Evolutionary conservation across 2,888 invertebrate genomes (phyloP), one percentile per base, ranked within the genome.

Genomic region (Ochropacha duplaris): DNA sequence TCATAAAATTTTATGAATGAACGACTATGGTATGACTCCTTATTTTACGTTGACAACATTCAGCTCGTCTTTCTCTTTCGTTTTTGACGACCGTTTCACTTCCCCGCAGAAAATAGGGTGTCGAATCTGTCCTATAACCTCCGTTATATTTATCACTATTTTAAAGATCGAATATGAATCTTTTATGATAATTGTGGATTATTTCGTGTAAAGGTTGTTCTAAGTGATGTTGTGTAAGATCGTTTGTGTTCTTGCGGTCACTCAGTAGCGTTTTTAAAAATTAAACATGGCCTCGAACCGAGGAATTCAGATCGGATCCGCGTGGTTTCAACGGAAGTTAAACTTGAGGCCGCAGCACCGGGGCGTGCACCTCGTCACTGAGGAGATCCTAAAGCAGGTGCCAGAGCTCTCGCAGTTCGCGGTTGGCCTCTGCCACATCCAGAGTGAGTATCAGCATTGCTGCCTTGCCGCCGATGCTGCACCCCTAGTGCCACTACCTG

Each of bases 271-370:
- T 89, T 90, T 90, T 87, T 83, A 90, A 89, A 92, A 91, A 91
- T 92, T 92, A 92, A 95, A 94, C 94, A 96, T 96, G 96, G 96
- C 96, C 95, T 96, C 96, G 93, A 96, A 96, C 93, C 94, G 96
- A 94, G 97, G 97, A 92, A 96, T 98, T 93, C 98, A 98, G 95
- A 97, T 97, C 88, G 98, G 98, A 93, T 97, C 98, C 90, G 98
- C 98, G 93, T 99, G 99, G 99, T 98, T 98, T 95, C 99, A 99
- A 94, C 96, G 97, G 93, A 98, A 98, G 94, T 96, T 99, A 90
- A 97, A 98, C 93, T 95, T 99, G 91, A 95, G 98, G 91, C 98
- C 98, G 82, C 98, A 98, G 93, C 98, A 98, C 93, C 95, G 99
- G 87, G 99, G 99, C 84, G 98, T 99, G 86, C 99, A 99, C 94